Percentiles rank a stretch among this genome's conserved stretches.
These are phyloP conservation scores for Antechinus stuartii DNA, from an alignment of 2,113 vertebrate species.

Conservation along the genomic window DNA sequence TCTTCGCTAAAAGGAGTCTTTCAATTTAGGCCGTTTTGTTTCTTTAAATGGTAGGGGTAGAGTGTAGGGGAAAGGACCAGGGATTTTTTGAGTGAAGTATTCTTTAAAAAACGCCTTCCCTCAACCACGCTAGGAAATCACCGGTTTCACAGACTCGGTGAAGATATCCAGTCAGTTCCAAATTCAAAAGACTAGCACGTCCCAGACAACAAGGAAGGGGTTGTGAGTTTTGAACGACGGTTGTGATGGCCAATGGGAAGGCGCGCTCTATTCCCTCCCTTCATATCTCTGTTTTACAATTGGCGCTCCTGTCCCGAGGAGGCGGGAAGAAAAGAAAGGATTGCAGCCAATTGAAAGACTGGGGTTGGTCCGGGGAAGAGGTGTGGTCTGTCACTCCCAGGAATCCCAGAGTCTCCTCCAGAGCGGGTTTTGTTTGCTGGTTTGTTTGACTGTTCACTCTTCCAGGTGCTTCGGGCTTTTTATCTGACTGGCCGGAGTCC, in stretches of 20 bases:
- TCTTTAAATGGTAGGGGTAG: neutral
- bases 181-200: neutral
- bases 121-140: neutral
- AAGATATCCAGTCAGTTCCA: neutral
- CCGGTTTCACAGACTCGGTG: neutral
- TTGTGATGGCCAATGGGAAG: neutral
- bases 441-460: fast-evolving
- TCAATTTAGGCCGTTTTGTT: neutral
- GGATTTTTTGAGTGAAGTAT: neutral
- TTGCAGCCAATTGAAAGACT: neutral
- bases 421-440: neutral
- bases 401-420: neutral
- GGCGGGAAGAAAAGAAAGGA: neutral
- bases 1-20: neutral
- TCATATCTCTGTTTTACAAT: neutral
- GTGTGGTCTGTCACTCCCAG: neutral
- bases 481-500: too few relatives aligned
- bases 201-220: conserved; percentile 22
- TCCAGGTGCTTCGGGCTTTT: neutral
- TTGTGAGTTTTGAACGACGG: neutral
- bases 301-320: neutral
- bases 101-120: neutral
- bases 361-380: neutral
- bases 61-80: neutral
- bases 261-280: neutral